phyloP scores from a whole-genome alignment of 2,888 invertebrate genomes.

The Embidobia sp. region DNA sequence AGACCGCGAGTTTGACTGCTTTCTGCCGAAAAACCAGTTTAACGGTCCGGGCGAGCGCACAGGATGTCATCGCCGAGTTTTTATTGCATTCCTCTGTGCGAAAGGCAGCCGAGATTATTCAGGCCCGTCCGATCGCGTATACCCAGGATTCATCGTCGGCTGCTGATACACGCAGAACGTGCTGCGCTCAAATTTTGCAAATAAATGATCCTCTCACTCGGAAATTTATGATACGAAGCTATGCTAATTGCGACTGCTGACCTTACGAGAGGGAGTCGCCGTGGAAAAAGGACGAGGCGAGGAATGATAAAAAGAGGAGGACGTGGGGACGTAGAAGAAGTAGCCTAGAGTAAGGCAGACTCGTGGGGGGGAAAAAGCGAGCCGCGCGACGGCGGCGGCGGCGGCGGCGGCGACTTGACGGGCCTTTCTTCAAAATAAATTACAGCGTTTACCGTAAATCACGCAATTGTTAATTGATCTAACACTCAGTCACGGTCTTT shows the following conservation, averaged over 20 bases:
- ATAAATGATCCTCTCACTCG: slow-evolving; percentile 63
- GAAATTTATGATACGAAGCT: slow-evolving; percentile 65
- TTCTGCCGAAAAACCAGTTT: slow-evolving; percentile 62
- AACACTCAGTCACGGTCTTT: slow-evolving; percentile 62
- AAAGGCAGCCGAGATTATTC: slow-evolving; percentile 69
- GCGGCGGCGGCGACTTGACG: neutral
- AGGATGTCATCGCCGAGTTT: slow-evolving; percentile 62
- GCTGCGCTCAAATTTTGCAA: slow-evolving; percentile 59
- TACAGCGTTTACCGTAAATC: slow-evolving; percentile 63
- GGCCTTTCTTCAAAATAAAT: slow-evolving; percentile 56
- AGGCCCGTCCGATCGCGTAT: slow-evolving; percentile 57
- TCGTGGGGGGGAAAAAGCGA: slow-evolving; percentile 11
- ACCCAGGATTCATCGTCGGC: slow-evolving; percentile 61
- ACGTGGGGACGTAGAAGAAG: too few relatives aligned
- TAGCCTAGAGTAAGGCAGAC: too few relatives aligned
- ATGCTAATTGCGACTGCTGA: slow-evolving; percentile 63
- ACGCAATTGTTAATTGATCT: slow-evolving; percentile 64
- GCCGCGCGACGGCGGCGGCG: too few relatives aligned
- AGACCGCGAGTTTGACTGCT: too few relatives aligned
- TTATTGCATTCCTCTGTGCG: slow-evolving; percentile 71
- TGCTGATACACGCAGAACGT: slow-evolving; percentile 59
- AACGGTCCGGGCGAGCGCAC: slow-evolving; percentile 30
- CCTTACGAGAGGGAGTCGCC: slow-evolving; percentile 51
- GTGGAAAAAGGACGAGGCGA: slow-evolving; percentile 37
- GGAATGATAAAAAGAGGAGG: slow-evolving; percentile 14